These are phyloP conservation scores for Agriotes lineatus DNA, from an alignment of 2,888 invertebrate genomes.

Conservation along the genomic window DNA sequence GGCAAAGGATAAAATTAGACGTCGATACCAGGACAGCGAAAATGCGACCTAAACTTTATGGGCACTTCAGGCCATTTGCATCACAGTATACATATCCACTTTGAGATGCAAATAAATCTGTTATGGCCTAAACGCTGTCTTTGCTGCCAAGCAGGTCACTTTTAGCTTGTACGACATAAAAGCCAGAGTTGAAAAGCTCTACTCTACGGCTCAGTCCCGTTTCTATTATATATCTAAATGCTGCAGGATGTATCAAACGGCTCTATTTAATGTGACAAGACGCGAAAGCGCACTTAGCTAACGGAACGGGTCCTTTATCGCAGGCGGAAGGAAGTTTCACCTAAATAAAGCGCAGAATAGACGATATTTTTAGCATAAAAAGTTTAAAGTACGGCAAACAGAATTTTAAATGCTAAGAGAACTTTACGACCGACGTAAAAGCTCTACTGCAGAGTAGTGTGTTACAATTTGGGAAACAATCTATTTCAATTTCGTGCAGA, in stretches of 20 bases:
- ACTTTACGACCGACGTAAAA: constrained; percentile 9
- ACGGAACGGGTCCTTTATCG: constrained; percentile 14
- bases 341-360: constrained; percentile 19
- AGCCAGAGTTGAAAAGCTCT: neutral
- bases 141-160: neutral
- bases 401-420: constrained; percentile 6
- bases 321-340: constrained; percentile 23
- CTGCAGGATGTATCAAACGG: constrained; percentile 22
- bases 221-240: constrained; percentile 22
- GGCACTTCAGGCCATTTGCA: too few relatives aligned
- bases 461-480: neutral
- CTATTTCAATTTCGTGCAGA: neutral
- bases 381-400: neutral
- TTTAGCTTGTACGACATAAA: constrained; percentile 1
- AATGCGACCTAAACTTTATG: too few relatives aligned
- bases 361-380: constrained; percentile 13
- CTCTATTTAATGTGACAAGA: constrained; percentile 22
- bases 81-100: neutral
- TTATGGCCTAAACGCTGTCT: neutral
- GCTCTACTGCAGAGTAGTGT: neutral
- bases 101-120: constrained; percentile 20
- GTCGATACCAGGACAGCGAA: too few relatives aligned
- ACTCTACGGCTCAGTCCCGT: neutral
- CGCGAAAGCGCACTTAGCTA: constrained; percentile 29
- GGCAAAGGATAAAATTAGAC: too few relatives aligned